Conservation (phyloP, 2,113 vertebrate genomes). For the Tragelaphus scriptus region DNA sequence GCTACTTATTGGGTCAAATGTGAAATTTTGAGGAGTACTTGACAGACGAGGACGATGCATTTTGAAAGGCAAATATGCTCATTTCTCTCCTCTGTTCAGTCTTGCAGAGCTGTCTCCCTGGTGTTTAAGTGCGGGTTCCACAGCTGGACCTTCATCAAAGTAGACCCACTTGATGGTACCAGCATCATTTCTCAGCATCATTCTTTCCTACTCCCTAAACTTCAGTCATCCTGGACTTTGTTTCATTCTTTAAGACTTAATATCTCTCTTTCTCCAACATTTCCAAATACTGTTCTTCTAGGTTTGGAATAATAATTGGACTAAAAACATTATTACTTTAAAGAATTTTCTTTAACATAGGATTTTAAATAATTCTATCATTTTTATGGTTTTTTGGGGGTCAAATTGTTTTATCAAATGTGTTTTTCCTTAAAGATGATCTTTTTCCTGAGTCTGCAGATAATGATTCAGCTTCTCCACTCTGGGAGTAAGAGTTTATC, state of each 20-base stretch:
- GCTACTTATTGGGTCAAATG: not conserved
- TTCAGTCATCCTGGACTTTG: not conserved
- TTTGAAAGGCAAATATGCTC: not conserved
- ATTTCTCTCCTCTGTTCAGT: not conserved
- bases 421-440: not conserved
- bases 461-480: not conserved
- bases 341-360: not conserved
- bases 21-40: not conserved
- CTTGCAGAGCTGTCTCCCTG: too few species aligned
- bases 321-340: not conserved
- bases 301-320: not conserved
- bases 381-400: not conserved
- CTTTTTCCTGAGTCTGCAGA: not conserved
- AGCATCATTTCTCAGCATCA: not conserved
- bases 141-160: too few species aligned
- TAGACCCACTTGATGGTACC: not conserved
- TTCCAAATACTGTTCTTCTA: not conserved
- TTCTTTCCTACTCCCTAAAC: not conserved
- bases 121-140: not conserved
- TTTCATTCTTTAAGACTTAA: not conserved
- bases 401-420: not conserved
- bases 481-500: not conserved
- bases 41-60: accelerated
- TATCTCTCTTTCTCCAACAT: not conserved
- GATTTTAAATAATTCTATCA: not conserved